A percentile compares a stretch with the other conserved stretches of the same genome.
Evolutionary conservation across 2,113 vertebrate genomes (phyloP).

Genomic region (Arizona elegans): DNA sequence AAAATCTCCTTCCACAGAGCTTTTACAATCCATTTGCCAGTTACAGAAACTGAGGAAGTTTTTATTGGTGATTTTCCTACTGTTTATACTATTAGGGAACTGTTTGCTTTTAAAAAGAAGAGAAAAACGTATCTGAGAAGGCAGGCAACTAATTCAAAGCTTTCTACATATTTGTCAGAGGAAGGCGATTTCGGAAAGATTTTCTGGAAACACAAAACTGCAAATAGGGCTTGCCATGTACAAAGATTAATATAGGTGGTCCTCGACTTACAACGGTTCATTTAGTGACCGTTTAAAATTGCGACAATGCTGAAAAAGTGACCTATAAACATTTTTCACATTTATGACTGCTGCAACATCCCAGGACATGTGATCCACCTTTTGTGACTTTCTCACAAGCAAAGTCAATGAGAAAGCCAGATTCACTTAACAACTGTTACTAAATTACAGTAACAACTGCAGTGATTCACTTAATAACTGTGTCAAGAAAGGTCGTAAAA

Average conservation of each 20-base stretch:
- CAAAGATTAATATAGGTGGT: constrained; percentile 20
- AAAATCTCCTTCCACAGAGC: not conserved
- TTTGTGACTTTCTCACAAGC: too few relatives aligned
- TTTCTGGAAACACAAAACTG: constrained; percentile 25
- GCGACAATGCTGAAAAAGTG: too few relatives aligned
- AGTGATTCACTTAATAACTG: not conserved
- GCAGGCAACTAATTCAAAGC: constrained; percentile 34
- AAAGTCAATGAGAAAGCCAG: not conserved
- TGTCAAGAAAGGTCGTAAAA: not conserved
- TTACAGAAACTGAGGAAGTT: not conserved
- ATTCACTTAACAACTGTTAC: not conserved
- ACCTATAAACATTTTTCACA: too few relatives aligned
- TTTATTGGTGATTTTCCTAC: not conserved
- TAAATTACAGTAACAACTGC: not conserved
- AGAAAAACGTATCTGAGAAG: constrained; percentile 5
- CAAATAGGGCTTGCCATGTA: constrained; percentile 16
- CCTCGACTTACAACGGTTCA: not conserved
- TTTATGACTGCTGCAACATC: too few relatives aligned
- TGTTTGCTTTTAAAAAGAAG: constrained; percentile 25
- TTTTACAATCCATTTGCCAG: not conserved
- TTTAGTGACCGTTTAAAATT: not conserved
- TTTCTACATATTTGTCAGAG: not conserved
- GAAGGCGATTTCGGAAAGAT: constrained; percentile 9
- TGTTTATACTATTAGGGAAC: not conserved
- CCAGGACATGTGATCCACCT: too few relatives aligned